phyloP scores from a whole-genome alignment of 2,888 invertebrate genomes.

The Conomelus anceps region DNA sequence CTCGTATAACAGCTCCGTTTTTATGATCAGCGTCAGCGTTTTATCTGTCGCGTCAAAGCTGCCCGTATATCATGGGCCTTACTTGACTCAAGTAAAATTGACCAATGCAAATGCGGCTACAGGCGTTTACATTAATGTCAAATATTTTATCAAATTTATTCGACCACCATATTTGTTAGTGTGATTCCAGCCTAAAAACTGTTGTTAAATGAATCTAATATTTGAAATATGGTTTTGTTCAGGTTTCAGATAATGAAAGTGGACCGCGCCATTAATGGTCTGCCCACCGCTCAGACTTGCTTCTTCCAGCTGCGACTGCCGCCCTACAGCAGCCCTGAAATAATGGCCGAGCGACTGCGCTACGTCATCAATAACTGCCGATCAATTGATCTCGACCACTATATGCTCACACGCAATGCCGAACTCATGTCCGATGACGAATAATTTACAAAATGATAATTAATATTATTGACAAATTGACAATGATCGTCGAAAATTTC shows the following conservation, averaged over 20 bases:
- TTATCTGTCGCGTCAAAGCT: no score
- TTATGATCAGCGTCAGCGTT: no score
- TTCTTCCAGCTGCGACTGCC: slow-evolving; percentile 58
- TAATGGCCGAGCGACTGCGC: slow-evolving; percentile 54
- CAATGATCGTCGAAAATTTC: no score
- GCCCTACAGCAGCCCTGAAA: slow-evolving; percentile 51
- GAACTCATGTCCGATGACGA: slow-evolving; percentile 48
- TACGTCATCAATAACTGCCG: slow-evolving; percentile 61
- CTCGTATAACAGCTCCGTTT: no score
- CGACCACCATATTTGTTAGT: neutral
- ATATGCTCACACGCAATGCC: slow-evolving; percentile 56
- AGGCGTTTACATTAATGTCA: neutral
- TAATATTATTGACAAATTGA: no score
- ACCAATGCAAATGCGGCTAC: no score
- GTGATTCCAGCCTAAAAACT: neutral
- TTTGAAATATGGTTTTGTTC: neutral
- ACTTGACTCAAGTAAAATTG: no score
- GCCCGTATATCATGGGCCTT: no score
- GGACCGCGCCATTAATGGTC: slow-evolving; percentile 50
- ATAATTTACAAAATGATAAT: slow-evolving; percentile 14
- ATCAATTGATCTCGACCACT: slow-evolving; percentile 62
- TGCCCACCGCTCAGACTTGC: slow-evolving; percentile 58
- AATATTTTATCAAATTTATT: neutral
- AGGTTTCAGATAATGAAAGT: slow-evolving; percentile 48
- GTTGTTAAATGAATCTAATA: neutral